phyloP scores from a whole-genome alignment of 2,797 vertebrate genomes.

The Scolopax rusticola region DNA sequence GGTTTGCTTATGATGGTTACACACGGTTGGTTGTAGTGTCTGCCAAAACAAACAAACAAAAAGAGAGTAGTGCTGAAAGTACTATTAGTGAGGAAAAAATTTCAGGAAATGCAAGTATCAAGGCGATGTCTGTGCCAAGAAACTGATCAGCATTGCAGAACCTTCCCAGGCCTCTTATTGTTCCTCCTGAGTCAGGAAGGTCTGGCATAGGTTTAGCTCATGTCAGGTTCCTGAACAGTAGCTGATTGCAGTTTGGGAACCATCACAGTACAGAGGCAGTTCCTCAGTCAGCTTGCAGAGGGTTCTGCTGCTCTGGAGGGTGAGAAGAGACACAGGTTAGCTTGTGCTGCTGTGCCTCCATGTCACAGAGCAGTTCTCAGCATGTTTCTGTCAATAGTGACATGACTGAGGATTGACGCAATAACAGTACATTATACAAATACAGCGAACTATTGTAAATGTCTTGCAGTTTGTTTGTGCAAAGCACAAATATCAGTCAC shows the following conservation, averaged over 20 bases:
- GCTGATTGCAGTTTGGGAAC: not conserved
- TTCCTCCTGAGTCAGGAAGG: not conserved
- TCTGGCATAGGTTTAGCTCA: not conserved
- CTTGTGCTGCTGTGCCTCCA: not conserved
- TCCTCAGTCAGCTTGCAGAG: not conserved
- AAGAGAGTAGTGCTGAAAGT: not conserved
- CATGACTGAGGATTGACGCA: not conserved
- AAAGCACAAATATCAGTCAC: not conserved
- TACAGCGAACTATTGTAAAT: not conserved
- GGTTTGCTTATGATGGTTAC: not conserved
- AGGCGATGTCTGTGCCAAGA: not conserved
- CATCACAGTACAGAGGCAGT: accelerated
- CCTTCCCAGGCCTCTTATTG: not conserved
- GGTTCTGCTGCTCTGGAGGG: not conserved
- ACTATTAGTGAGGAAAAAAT: not conserved
- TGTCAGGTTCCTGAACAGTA: not conserved
- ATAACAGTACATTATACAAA: not conserved
- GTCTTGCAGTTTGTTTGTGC: not conserved
- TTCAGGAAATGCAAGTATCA: not conserved
- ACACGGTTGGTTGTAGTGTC: not conserved
- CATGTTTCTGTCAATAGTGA: accelerated
- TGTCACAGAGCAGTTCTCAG: not conserved
- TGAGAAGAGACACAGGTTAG: not conserved
- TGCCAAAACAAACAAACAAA: not conserved
- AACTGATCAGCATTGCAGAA: not conserved